Percentiles rank a stretch among this genome's conserved stretches.
phyloP scores from a whole-genome alignment of 2,888 invertebrate genomes.

The Parnassius orleans region DNA sequence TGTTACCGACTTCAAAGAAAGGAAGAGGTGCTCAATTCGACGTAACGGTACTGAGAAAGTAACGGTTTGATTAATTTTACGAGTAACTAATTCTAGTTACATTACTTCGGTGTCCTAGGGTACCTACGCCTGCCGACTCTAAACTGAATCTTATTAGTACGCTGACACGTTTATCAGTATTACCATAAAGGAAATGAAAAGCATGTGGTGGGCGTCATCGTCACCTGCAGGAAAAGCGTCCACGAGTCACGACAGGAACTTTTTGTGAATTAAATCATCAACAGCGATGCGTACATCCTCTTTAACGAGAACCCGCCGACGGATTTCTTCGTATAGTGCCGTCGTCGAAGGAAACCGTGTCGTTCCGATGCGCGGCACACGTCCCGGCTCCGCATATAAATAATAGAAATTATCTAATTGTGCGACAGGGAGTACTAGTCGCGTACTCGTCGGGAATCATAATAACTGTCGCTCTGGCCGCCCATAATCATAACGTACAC shows the following conservation, averaged over 20 bases:
- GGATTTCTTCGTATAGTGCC: conserved; percentile 59
- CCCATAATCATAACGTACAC: conserved; percentile 50
- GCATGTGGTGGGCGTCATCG: conserved; percentile 46
- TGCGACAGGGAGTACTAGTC: conserved; percentile 61
- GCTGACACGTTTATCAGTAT: conserved; percentile 64
- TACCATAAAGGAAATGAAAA: conserved; percentile 66
- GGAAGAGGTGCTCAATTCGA: no score
- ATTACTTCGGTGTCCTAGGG: conserved; percentile 27
- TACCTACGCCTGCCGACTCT: conserved; percentile 44
- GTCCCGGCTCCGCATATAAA: conserved; percentile 70
- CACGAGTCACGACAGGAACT: conserved; percentile 58
- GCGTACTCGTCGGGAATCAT: conserved; percentile 61
- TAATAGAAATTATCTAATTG: conserved; percentile 80
- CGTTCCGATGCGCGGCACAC: conserved; percentile 63
- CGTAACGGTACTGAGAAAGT: no score
- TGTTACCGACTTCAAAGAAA: no score
- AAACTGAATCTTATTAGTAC: conserved; percentile 59
- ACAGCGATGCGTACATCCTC: conserved; percentile 65
- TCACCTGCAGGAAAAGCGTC: conserved; percentile 61
- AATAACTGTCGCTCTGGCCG: conserved; percentile 44
- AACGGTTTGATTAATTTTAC: no score
- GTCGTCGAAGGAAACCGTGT: conserved; percentile 60
- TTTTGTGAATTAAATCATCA: conserved; percentile 66
- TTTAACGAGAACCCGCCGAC: conserved; percentile 61
- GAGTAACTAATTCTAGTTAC: no score